Evolutionary conservation across 2,888 invertebrate species (phyloP), one percentile per base, ranked within the genome.

Genomic region (Doris montereyensis): DNA sequence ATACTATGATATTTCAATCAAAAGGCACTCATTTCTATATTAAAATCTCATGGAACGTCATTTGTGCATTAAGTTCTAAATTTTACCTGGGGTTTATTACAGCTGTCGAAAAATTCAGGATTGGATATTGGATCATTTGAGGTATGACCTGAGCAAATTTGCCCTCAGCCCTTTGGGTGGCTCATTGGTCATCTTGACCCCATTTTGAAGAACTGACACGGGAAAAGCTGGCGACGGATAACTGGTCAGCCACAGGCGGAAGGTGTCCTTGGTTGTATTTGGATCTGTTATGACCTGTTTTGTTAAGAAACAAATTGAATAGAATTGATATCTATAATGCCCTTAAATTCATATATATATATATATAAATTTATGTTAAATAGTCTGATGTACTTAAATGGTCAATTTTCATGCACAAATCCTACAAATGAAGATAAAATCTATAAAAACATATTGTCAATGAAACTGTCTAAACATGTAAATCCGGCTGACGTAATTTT

Each of bases 91-190:
- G 91, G 91, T 85, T 94, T 93, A n/a, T 87, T 90, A 82, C 93
- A 93, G 8, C 88, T 90, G 84, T 94, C 93, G 91, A 95, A 97
- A 92, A 97, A 97, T 86, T 94, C 94, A 0, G 94, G 93, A 78
- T 92, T 92, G n/a, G 91, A 91, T 57, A 92, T 91, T n/a, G 92
- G 92, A 82, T 91, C 91, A 84, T 89, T 92, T 30, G n/a, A 90
- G 85, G 83, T 92, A 92, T 0, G 92, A 92, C 24, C 92, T 81
- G 52, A 92, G 86, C 5, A 92, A 84, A 82, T 92, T 92, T 8
- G 92, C 91, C 67, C 91, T 82, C 26, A 92, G 86, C 21, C 92
- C 91, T 83, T 90, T 90, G 0, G 91, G 91, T 8, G 91, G 90
- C 77, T 91, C 91, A 81, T 91, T 91, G 34, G 90, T 91, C 90